Percentiles rank a stretch among this genome's conserved stretches.
phyloP scores from a whole-genome alignment of 1,140 invertebrate genomes.

The Bicyclus anynana region DNA sequence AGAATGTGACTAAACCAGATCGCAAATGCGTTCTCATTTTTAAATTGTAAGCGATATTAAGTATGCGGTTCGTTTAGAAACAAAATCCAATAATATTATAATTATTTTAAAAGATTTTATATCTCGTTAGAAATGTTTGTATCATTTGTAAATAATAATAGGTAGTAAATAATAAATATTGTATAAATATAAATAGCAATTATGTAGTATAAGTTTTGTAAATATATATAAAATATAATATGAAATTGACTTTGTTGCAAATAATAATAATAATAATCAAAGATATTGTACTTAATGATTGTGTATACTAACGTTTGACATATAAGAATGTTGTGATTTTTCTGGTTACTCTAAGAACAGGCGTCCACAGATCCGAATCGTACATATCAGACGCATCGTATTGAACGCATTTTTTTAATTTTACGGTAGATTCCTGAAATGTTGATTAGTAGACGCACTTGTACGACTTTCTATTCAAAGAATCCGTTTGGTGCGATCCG shows the following conservation, averaged over 20 bases:
- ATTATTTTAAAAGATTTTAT: conserved; percentile 40
- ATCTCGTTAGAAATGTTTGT: conserved; percentile 54
- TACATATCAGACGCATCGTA: too few species aligned
- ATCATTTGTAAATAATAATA: conserved; percentile 46
- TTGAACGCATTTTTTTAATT: too few species aligned
- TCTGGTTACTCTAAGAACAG: conserved; percentile 12
- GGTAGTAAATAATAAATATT: conserved; percentile 21
- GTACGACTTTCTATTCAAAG: too few species aligned
- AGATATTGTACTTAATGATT: conserved; percentile 23
- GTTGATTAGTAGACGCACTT: too few species aligned
- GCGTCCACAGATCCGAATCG: too few species aligned
- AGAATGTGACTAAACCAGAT: conserved; percentile 42
- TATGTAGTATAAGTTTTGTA: conserved; percentile 15
- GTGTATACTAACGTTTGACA: neutral
- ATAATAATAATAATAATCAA: too few species aligned
- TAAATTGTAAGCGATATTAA: conserved; percentile 43
- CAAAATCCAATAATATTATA: conserved; percentile 40
- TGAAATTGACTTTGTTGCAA: conserved; percentile 17
- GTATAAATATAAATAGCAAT: conserved; percentile 12
- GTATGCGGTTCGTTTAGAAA: conserved; percentile 24
- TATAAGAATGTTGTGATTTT: conserved; percentile 13
- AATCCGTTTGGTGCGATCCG: too few species aligned
- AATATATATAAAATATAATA: conserved; percentile 18
- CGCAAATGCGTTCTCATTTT: too few species aligned
- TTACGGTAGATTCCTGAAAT: too few species aligned